A percentile compares a stretch with the other conserved stretches of the same genome.
Conservation (phyloP, 2,888 invertebrate genomes). For the Formica aserva region DNA sequence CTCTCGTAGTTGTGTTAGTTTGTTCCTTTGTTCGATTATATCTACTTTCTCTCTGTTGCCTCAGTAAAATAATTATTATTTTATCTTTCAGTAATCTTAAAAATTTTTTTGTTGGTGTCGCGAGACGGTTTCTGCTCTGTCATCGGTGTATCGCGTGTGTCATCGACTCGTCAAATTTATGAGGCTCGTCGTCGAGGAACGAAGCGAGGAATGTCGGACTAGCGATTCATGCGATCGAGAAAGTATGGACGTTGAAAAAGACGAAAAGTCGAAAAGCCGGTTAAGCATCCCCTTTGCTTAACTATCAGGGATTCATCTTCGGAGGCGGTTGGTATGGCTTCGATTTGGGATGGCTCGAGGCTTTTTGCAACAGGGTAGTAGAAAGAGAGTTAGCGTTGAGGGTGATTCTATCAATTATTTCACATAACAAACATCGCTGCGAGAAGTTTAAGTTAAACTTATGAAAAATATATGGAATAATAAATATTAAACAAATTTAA, state of each 20-base stretch:
- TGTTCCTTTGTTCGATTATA: not conserved
- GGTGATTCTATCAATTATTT: slow-evolving; percentile 21
- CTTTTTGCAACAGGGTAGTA: slow-evolving; percentile 75
- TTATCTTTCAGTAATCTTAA: not conserved
- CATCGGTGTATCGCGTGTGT: not conserved
- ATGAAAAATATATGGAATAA: not conserved
- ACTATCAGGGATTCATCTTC: slow-evolving; percentile 60
- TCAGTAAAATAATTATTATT: not conserved
- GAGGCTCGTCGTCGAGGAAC: slow-evolving; percentile 70
- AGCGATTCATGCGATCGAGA: slow-evolving; percentile 72
- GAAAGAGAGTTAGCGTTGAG: slow-evolving; percentile 31
- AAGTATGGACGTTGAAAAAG: slow-evolving; percentile 70
- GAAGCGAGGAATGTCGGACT: slow-evolving; percentile 75
- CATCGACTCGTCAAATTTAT: slow-evolving; percentile 54
- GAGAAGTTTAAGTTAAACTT: not conserved
- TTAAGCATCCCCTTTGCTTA: slow-evolving; percentile 47
- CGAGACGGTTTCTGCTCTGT: not conserved
- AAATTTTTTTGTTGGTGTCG: not conserved
- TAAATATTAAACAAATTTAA: not conserved
- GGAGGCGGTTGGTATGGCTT: slow-evolving; percentile 39
- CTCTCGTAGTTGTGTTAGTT: slow-evolving; percentile 42
- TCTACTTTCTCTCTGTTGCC: slow-evolving; percentile 20
- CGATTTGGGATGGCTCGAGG: slow-evolving; percentile 78
- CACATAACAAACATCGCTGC: not conserved
- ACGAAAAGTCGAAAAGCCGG: slow-evolving; percentile 56